Percentiles rank a stretch among this genome's conserved stretches.
phyloP scores from a whole-genome alignment of 2,797 vertebrate genomes.

The Mareca penelope region DNA sequence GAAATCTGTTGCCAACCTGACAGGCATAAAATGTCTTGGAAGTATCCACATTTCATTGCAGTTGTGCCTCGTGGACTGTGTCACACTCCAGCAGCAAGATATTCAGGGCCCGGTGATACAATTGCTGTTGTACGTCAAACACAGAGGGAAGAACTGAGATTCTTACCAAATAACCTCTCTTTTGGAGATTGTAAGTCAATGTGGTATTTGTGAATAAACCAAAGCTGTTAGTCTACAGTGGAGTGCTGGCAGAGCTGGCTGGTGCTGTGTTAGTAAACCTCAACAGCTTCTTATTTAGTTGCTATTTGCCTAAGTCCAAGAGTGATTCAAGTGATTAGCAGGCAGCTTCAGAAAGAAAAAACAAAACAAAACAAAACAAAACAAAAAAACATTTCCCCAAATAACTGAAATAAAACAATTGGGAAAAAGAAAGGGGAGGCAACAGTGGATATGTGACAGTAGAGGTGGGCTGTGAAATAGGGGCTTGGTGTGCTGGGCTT shows the following conservation, averaged over 20 bases:
- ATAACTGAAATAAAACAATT: background rate
- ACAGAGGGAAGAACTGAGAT: background rate
- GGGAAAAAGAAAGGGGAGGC: background rate
- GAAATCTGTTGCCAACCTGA: slow-evolving; percentile 4
- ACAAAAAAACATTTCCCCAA: background rate
- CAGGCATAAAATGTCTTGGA: slow-evolving; percentile 17
- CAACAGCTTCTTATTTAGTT: background rate
- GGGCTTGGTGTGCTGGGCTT: background rate
- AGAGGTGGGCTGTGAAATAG: background rate
- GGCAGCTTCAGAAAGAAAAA: background rate
- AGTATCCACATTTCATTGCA: background rate
- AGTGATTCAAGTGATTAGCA: background rate
- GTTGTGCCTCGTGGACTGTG: background rate
- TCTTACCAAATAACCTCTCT: background rate
- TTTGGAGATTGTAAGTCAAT: background rate
- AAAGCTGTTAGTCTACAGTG: background rate
- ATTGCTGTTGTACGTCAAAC: background rate
- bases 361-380: background rate
- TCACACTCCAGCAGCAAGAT: slow-evolving; percentile 10
- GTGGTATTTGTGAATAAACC: background rate
- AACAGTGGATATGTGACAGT: background rate
- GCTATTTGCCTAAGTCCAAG: background rate
- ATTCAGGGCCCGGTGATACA: background rate
- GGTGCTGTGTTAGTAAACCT: background rate
- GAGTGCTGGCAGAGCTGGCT: background rate